A percentile compares a stretch with the other conserved stretches of the same genome.
Evolutionary conservation across 2,113 vertebrate species (phyloP).

Genomic region (Silurus glanis): DNA sequence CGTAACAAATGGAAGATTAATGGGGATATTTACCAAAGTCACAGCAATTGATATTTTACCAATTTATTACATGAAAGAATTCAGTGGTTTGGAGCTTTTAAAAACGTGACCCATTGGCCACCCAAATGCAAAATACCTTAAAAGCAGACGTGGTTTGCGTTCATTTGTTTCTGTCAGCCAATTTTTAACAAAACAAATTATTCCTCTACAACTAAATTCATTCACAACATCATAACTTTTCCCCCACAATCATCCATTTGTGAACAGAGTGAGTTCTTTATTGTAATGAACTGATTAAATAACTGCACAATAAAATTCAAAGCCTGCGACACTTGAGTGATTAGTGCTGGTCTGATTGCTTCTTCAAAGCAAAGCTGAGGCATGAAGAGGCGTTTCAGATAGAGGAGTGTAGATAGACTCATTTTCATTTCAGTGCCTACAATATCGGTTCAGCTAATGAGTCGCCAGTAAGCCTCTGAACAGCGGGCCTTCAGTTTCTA

Average conservation of each 20-base stretch:
- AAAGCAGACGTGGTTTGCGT: background rate
- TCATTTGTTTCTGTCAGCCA: background rate
- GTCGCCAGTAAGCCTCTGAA: constrained; percentile 19
- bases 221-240: background rate
- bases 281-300: constrained; percentile 22
- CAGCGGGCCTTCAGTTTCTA: constrained; percentile 31
- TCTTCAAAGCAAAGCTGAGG: constrained; percentile 8
- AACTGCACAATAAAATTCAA: constrained; percentile 9
- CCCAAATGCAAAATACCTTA: background rate
- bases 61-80: background rate
- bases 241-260: background rate
- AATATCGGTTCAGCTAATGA: constrained; percentile 19
- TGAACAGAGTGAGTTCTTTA: background rate
- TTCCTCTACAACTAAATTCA: background rate
- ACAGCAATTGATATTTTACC: background rate
- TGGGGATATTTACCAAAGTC: background rate
- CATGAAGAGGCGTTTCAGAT: background rate
- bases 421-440: background rate
- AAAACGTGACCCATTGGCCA: background rate
- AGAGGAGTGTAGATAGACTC: constrained; percentile 14
- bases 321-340: constrained; percentile 17
- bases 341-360: constrained; percentile 5
- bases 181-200: background rate
- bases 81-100: background rate
- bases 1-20: no score